Conservation (phyloP, 2,113 vertebrate genomes). For the Connochaetes taurinus region DNA sequence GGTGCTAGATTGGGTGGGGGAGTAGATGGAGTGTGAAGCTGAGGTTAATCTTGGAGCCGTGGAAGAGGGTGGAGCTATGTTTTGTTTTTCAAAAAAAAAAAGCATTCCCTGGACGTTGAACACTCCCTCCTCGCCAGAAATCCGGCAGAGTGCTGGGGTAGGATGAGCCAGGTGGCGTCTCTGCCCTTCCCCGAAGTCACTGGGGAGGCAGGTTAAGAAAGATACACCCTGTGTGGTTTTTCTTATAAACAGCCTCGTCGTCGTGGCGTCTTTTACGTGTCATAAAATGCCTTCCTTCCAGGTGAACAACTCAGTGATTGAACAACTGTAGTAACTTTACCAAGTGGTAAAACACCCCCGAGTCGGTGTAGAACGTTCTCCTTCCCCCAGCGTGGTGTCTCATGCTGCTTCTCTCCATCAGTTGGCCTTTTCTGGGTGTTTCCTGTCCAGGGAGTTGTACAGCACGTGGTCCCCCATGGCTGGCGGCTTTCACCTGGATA, state of each 20-base stretch:
- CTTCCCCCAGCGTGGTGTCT: background rate
- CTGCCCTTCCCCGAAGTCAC: background rate
- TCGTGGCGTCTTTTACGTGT: background rate
- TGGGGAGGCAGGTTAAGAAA: background rate
- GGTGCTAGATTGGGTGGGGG: background rate
- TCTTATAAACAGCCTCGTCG: background rate
- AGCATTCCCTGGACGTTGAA: background rate
- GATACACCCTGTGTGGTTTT: background rate
- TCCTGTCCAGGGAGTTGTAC: fast-evolving
- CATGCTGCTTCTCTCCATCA: fast-evolving
- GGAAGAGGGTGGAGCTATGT: background rate
- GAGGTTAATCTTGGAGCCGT: background rate
- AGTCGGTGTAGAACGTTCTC: background rate
- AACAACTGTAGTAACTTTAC: background rate
- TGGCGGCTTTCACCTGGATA: background rate
- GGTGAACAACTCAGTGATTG: background rate
- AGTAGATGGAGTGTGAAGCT: background rate
- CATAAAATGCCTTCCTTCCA: background rate
- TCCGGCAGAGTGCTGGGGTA: background rate
- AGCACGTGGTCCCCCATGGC: background rate
- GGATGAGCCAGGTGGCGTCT: background rate
- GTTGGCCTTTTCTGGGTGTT: background rate
- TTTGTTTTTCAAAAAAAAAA: background rate
- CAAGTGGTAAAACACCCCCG: too few species aligned
- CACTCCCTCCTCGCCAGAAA: background rate